These are phyloP conservation scores for Drosophila truncata DNA, from an alignment of 1,140 invertebrate genomes.

Conservation along the genomic window DNA sequence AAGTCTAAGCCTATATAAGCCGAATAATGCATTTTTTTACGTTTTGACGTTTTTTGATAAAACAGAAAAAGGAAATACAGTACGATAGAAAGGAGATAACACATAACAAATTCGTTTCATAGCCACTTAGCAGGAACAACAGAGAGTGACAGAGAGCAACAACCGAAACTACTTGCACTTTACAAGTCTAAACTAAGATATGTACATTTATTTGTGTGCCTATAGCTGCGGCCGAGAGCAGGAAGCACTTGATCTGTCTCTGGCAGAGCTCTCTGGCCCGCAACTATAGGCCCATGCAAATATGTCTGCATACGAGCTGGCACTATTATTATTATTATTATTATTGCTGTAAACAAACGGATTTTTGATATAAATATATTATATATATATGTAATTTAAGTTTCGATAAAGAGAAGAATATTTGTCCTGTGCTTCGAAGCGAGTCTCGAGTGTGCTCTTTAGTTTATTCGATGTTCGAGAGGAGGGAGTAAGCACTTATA, in stretches of 20 bases:
- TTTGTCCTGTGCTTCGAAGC: constrained; percentile 63
- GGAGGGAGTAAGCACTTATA: constrained; percentile 45
- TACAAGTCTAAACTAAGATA: constrained; percentile 39
- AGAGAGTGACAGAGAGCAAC: constrained; percentile 44
- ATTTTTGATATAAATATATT: constrained; percentile 74
- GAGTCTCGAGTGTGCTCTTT: constrained; percentile 57
- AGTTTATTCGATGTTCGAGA: constrained; percentile 45
- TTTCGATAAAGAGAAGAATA: constrained; percentile 57
- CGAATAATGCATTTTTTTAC: constrained; percentile 77
- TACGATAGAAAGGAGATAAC: constrained; percentile 10
- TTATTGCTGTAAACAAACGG: constrained; percentile 53
- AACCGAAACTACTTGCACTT: constrained; percentile 31
- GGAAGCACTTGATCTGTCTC: background rate
- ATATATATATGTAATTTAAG: constrained; percentile 68
- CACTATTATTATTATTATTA: constrained; percentile 64
- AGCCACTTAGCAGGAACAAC: constrained; percentile 12
- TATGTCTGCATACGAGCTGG: constrained; percentile 41
- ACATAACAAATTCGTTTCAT: constrained; percentile 30
- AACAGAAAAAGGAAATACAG: constrained; percentile 28
- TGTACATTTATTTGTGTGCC: constrained; percentile 49
- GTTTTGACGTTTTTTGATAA: constrained; percentile 63
- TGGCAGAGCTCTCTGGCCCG: background rate
- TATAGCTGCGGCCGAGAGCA: constrained; percentile 18
- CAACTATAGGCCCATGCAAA: constrained; percentile 35
- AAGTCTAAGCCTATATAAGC: constrained; percentile 62